Percentiles rank a stretch among this genome's conserved stretches.
Conservation (phyloP, 1,140 invertebrate species). For the Macrobrachium rosenbergii region DNA sequence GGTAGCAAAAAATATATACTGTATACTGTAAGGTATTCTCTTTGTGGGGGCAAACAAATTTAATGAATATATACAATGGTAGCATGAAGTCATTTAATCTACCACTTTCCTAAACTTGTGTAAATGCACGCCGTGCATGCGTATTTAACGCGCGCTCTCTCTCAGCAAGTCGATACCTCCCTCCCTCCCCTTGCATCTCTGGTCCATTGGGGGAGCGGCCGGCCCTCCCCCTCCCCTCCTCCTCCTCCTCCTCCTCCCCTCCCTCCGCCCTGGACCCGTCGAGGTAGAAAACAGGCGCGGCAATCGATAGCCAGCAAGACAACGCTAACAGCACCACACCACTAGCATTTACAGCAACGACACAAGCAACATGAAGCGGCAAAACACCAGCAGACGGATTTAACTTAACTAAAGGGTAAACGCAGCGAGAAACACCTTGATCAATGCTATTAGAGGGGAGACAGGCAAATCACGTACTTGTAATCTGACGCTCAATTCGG, state of each 20-base stretch:
- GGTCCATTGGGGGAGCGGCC: neutral
- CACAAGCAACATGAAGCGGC: conserved; percentile 4
- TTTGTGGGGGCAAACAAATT: no score
- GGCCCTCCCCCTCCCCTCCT: neutral
- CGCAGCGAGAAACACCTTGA: no score
- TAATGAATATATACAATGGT: no score
- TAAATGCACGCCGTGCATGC: no score
- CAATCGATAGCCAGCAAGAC: conserved; percentile 14
- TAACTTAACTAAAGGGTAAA: no score
- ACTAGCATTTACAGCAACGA: neutral
- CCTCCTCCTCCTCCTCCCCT: neutral
- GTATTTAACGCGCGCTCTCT: conserved; percentile 15
- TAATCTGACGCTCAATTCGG: no score
- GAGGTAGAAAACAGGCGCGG: conserved; percentile 7
- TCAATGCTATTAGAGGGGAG: no score
- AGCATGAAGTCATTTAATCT: no score
- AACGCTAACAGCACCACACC: neutral
- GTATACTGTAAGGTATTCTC: no score
- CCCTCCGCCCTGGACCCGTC: neutral
- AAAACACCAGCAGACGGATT: neutral
- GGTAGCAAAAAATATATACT: no score
- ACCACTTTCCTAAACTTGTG: no score
- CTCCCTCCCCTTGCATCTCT: neutral
- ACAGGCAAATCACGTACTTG: no score
- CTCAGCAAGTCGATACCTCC: neutral